A percentile compares a stretch with the other conserved stretches of the same genome.
These are phyloP conservation scores for Bufotes viridis DNA, from an alignment of 2,797 vertebrate genomes.

Conservation along the genomic window DNA sequence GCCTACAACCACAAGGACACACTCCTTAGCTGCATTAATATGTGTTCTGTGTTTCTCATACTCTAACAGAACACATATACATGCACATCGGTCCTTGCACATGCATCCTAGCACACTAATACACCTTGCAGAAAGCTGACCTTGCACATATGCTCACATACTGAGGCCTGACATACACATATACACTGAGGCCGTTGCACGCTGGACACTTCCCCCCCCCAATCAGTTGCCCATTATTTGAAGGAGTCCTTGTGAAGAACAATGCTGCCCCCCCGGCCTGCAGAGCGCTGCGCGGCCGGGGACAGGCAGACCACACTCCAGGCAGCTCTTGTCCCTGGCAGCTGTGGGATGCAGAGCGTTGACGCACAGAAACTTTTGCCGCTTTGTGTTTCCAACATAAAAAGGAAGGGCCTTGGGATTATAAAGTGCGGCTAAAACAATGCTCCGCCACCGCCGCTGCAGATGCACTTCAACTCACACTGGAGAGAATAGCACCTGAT, in stretches of 20 bases:
- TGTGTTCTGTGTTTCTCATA: too few species aligned
- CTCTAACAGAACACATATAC: background rate
- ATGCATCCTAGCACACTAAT: background rate
- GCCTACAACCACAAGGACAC: too few species aligned
- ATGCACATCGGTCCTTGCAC: background rate
- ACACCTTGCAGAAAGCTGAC: background rate
- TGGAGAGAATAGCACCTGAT: constrained; percentile 31
- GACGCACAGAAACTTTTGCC: constrained; percentile 18
- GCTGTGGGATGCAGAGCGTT: background rate
- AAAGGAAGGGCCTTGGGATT: constrained; percentile 53
- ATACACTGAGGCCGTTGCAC: background rate
- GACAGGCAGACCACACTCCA: background rate
- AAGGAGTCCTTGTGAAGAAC: constrained; percentile 1
- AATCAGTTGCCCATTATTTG: background rate
- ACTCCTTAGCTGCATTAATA: too few species aligned
- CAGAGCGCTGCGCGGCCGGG: background rate
- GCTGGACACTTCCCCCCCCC: background rate
- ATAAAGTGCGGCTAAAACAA: constrained; percentile 54
- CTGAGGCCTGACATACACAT: too few species aligned
- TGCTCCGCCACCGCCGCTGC: background rate
- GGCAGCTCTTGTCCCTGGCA: background rate
- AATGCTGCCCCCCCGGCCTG: background rate
- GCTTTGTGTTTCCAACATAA: constrained; percentile 44
- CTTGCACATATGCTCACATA: background rate
- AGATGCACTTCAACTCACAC: constrained; percentile 28